These are phyloP conservation scores for Meloidogyne floridensis DNA, from an alignment of 1,140 invertebrate species.

Conservation along the genomic window DNA sequence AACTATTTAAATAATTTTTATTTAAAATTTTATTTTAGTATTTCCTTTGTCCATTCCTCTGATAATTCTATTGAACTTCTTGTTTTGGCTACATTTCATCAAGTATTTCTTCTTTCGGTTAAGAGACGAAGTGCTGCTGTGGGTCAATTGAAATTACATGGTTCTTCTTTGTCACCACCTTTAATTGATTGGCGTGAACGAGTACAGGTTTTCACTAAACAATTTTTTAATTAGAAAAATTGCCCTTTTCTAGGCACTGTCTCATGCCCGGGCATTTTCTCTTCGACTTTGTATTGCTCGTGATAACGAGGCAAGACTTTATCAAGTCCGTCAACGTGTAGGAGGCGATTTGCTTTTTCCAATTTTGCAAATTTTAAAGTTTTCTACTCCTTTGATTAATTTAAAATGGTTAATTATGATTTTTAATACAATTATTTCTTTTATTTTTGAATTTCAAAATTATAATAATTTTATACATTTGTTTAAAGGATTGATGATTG, in stretches of 20 bases:
- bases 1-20: slow-evolving; percentile 12
- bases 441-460: too few relatives aligned
- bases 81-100: slow-evolving; percentile 87
- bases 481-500: slow-evolving; percentile 20
- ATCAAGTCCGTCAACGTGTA: slow-evolving; percentile 28
- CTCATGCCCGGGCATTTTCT: not conserved
- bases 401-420: slow-evolving; percentile 30
- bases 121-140: slow-evolving; percentile 25
- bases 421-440: too few relatives aligned
- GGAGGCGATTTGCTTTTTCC: slow-evolving; percentile 29
- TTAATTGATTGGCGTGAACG: slow-evolving; percentile 33
- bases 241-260: not conserved
- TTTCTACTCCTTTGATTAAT: slow-evolving; percentile 30
- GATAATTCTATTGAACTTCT: slow-evolving; percentile 67
- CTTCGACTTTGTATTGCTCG: slow-evolving; percentile 23
- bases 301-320: slow-evolving; percentile 28
- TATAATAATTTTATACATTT: slow-evolving; percentile 12
- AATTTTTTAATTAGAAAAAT: too few relatives aligned
- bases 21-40: not conserved
- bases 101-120: slow-evolving; percentile 69
- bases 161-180: slow-evolving; percentile 21
- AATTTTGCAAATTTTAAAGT: slow-evolving; percentile 17
- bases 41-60: slow-evolving; percentile 30
- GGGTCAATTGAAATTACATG: slow-evolving; percentile 38
- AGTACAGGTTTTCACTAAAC: not conserved